Evolutionary conservation across 2,113 vertebrate species (phyloP).

Genomic region (Panurus biarmicus): DNA sequence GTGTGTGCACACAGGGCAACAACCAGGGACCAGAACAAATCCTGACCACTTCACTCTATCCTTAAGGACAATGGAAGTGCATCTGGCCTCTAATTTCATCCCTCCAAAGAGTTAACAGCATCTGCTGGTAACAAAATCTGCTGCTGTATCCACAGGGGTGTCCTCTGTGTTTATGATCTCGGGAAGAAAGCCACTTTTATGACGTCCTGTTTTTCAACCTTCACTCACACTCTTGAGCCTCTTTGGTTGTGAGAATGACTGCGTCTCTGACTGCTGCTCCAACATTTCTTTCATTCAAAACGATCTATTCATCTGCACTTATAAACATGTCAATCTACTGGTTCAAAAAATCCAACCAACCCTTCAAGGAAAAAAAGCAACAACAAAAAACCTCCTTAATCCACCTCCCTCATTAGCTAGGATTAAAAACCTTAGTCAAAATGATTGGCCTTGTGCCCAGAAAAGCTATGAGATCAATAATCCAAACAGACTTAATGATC

Average conservation of each 20-base stretch:
- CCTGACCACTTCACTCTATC: background rate
- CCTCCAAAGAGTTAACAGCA: background rate
- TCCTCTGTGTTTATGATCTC: background rate
- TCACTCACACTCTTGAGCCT: background rate
- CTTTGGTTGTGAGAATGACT: background rate
- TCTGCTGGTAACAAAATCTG: background rate
- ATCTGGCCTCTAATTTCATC: background rate
- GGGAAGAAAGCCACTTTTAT: background rate
- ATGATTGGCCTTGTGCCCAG: slow-evolving; percentile 46
- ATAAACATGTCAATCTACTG: slow-evolving; percentile 23
- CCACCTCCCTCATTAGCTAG: slow-evolving; percentile 40
- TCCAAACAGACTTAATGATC: slow-evolving; percentile 53
- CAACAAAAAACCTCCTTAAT: slow-evolving; percentile 4
- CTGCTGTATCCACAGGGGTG: background rate
- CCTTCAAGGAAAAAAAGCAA: background rate
- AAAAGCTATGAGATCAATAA: slow-evolving; percentile 52
- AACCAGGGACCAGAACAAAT: background rate
- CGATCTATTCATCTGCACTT: slow-evolving; percentile 25
- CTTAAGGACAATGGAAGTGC: background rate
- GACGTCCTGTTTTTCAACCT: background rate
- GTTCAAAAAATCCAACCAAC: background rate
- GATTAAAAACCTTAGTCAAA: slow-evolving; percentile 53
- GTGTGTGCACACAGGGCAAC: background rate
- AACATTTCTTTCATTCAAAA: slow-evolving; percentile 7
- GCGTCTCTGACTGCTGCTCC: background rate